Percentiles rank a stretch among this genome's conserved stretches.
Evolutionary conservation across 2,113 vertebrate genomes (phyloP).

Genomic region (Dasyurus viverrinus): DNA sequence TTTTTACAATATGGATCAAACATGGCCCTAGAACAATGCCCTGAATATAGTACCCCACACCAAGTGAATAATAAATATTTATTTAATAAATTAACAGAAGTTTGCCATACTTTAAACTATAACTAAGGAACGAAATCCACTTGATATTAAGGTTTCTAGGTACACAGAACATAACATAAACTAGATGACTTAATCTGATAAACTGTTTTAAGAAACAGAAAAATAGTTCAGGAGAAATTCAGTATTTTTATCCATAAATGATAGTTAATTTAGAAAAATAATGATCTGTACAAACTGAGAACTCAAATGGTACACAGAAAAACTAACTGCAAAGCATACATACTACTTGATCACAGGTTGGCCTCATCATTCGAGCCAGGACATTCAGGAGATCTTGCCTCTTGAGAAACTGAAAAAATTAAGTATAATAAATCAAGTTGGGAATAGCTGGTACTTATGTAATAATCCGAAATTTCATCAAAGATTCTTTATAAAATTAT

Average conservation of each 20-base stretch:
- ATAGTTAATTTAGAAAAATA: neutral
- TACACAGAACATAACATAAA: neutral
- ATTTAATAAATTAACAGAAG: neutral
- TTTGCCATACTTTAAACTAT: constrained; percentile 5
- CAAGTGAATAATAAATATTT: constrained; percentile 16
- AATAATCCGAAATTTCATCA: neutral
- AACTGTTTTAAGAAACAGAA: neutral
- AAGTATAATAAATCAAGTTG: neutral
- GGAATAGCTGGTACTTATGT: neutral
- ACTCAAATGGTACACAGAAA: constrained; percentile 40
- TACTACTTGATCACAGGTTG: constrained; percentile 97
- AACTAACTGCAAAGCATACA: constrained; percentile 57
- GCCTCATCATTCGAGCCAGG: constrained; percentile 98
- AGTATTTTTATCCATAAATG: neutral
- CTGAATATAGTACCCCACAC: neutral
- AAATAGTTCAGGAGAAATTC: neutral
- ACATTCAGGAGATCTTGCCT: constrained; percentile 97
- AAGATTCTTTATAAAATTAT: neutral
- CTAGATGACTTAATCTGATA: neutral
- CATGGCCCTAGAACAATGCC: neutral
- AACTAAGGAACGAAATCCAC: constrained; percentile 8
- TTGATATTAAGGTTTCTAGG: neutral
- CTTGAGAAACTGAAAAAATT: constrained; percentile 92
- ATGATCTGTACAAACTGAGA: constrained; percentile 7
- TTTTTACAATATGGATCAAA: neutral